Evolutionary conservation across 2,888 invertebrate genomes (phyloP), one percentile per base, ranked within the genome.

Genomic region (Dynastes maya): DNA sequence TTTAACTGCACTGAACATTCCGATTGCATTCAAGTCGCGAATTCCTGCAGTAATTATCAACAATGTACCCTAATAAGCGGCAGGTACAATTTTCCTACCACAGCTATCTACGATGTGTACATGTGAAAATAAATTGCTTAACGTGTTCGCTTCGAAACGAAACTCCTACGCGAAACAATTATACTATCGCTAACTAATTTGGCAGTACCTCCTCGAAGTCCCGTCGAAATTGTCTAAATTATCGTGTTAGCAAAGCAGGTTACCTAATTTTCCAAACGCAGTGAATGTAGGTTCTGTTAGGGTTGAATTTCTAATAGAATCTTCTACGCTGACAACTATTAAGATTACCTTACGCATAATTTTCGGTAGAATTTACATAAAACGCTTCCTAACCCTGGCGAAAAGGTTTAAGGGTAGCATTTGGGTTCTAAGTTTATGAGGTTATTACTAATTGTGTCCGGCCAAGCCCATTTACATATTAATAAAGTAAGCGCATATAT

Each of bases 301-400:
- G 68, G 51, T 51, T 29, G 61, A 63, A 61, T 27, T 61, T 45
- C 51, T 68, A 68, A 68, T 49, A 51, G 45, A 74, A 74, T 61
- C 29, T 40, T 45, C 37, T 49, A 74, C 5, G 13, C 45, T 49
- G 61, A 63, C 22, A 49, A 74, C 29, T 45, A 16, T 40, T 74
- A 74, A 61, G 29, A 49, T 61, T 45, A 58, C 27, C 58, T 22
- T 58, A 74, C 49, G 61, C 45, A 74, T 74, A 74, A 74, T 74
- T 74, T 74, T 45, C 72, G 22, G 53, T 22, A 45, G 27, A 61
- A 74, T 74, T 63, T 74, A 29, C 72, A 74, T 74, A 61, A 72
- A 61, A 61, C 13, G 49, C 45, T 29, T 8, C 1, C 22, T 9
- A 29, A 40, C 11, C 61, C 22, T 32, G 49, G 27, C 45, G 0